These are phyloP conservation scores for Chloropsis hardwickii DNA, from an alignment of 2,113 vertebrate genomes.

Conservation along the genomic window DNA sequence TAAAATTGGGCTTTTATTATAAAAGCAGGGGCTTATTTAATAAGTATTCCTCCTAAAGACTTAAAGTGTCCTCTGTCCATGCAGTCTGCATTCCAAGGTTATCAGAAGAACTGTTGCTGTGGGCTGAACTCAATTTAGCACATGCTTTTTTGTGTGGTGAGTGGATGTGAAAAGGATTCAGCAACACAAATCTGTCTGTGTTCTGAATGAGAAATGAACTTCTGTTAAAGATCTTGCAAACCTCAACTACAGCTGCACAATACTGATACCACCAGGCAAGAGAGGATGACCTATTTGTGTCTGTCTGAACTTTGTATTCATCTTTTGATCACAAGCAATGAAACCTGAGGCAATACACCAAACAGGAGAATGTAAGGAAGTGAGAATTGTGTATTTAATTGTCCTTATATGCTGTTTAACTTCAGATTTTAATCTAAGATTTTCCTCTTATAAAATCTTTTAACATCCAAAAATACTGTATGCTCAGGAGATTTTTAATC, in stretches of 20 bases:
- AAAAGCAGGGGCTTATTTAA: conserved; percentile 2
- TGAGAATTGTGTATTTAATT: not conserved
- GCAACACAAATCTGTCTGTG: conserved; percentile 46
- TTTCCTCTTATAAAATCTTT: not conserved
- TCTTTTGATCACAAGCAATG: conserved; percentile 9
- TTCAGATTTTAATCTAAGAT: not conserved
- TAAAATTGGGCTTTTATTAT: not conserved
- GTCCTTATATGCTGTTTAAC: not conserved
- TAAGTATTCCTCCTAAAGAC: conserved; percentile 15
- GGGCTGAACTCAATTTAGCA: conserved; percentile 46
- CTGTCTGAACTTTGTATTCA: conserved; percentile 15
- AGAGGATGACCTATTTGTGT: conserved; percentile 19
- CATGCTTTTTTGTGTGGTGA: conserved; percentile 23
- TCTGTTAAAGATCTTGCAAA: conserved; percentile 45
- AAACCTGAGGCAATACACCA: not conserved
- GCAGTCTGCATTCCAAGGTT: conserved; percentile 33
- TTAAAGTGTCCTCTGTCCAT: conserved; percentile 12
- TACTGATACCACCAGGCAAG: not conserved
- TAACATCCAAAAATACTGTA: not conserved
- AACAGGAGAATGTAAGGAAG: not conserved
- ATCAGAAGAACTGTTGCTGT: conserved; percentile 31
- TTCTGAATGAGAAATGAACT: conserved; percentile 58
- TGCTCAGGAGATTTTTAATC: not conserved
- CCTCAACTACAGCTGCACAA: conserved; percentile 24
- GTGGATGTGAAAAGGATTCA: conserved; percentile 34